Evolutionary conservation across 1,140 invertebrate genomes (phyloP), one percentile per base, ranked within the genome.

Genomic region (Calephelis virginiensis): DNA sequence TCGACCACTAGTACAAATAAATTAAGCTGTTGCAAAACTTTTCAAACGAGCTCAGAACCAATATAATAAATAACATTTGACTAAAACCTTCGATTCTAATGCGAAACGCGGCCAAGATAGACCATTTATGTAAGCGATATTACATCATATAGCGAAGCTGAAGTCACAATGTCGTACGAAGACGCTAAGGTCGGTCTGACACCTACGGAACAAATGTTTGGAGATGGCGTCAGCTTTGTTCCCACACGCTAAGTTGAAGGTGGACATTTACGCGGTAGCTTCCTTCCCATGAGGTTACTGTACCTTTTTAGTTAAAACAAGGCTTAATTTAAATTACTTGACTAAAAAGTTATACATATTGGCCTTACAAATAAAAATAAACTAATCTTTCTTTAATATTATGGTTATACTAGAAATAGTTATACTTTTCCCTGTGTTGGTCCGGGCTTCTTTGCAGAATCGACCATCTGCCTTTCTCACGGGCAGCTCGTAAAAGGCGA

Each of bases 201-300:
- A 28, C 50, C 50, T 56, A 56, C 50, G 11, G 17, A 56, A 28
- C 50, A 56, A 56, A 56, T 56, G 50, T 28, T 56, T 56, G 50
- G 10, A 37, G 50, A 56, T 56, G 50, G 50, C 50, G 50, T 56
- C 50, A 56, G 17, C 17, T 28, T 4, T 4, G 17, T 56, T 56
- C 50, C 50, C 50, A 56, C 50, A 14, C 50, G 53, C 53, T 9
- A 56, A 56, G 28, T 56, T 56, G 28, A 56, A 56, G 53, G 53
- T 56, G 28, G 53, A 56, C 53, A 4, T 17, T 8, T 56, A 56
- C 10, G 28, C 53, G 17, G 53, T 56, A 56, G 53, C 53, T 56
- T 43, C 40, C 14, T 37, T 56, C 53, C 10, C 28, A 12, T 10
- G 28, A 56, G 53, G 53, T 56, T 38, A 28, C 11, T 6, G 12